A percentile compares a stretch with the other conserved stretches of the same genome.
phyloP scores from a whole-genome alignment of 2,888 invertebrate species.

The Dynastes tityus region DNA sequence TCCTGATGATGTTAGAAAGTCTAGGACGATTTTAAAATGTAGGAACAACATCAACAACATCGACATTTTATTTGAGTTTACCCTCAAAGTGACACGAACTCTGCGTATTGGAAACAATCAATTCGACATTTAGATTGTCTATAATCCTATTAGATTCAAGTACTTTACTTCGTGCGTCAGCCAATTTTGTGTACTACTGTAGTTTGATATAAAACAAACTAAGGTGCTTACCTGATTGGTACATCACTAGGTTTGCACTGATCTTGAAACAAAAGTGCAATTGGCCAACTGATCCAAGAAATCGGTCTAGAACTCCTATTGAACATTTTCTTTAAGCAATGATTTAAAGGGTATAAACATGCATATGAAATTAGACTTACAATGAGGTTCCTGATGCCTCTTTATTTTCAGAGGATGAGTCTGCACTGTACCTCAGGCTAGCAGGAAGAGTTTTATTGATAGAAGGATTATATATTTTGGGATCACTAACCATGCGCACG shows the following conservation, averaged over 20 bases:
- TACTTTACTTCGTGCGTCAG: too few relatives aligned
- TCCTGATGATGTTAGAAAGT: too few relatives aligned
- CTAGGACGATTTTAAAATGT: too few relatives aligned
- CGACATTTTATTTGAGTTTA: too few relatives aligned
- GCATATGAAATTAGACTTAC: constrained; percentile 60
- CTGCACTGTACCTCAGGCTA: constrained; percentile 73
- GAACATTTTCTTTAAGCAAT: constrained; percentile 57
- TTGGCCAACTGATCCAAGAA: constrained; percentile 95
- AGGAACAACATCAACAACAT: too few relatives aligned
- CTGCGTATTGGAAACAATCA: too few relatives aligned
- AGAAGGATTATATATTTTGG: constrained; percentile 95
- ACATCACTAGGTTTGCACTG: constrained; percentile 79
- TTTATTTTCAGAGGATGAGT: constrained; percentile 69
- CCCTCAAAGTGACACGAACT: too few relatives aligned
- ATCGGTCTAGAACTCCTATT: constrained; percentile 73
- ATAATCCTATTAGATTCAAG: too few relatives aligned
- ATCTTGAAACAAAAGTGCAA: constrained; percentile 89
- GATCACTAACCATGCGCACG: constrained; percentile 98
- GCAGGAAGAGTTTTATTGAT: constrained; percentile 85
- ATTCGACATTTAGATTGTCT: too few relatives aligned
- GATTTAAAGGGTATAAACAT: constrained; percentile 65
- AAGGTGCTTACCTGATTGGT: constrained; percentile 79
- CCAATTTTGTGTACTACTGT: too few relatives aligned
- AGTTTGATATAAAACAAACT: background rate
- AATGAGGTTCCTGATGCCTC: constrained; percentile 61